Evolutionary conservation across 2,113 vertebrate genomes (phyloP).

Genomic region (Atherinomorus stipes): DNA sequence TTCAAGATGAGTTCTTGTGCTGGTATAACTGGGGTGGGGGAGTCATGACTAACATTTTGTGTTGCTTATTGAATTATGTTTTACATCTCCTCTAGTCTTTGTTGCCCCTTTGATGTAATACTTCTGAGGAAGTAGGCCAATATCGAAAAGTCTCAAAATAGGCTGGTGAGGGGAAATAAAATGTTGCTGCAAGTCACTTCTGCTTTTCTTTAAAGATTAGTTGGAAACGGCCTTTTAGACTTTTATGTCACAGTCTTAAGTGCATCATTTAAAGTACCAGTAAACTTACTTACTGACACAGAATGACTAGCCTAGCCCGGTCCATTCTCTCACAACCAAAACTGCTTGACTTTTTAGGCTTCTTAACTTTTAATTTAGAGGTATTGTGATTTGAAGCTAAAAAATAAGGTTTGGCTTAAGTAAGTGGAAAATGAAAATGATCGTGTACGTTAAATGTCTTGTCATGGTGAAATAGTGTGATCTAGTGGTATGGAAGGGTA

Average conservation of each 20-base stretch:
- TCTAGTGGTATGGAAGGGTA: conserved; percentile 44
- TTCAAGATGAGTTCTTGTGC: not conserved
- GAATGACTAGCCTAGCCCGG: too few species aligned
- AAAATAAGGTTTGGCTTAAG: not conserved
- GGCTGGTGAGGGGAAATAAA: too few species aligned
- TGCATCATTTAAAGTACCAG: too few species aligned
- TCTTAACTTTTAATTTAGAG: too few species aligned
- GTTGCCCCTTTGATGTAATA: not conserved
- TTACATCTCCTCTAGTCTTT: not conserved
- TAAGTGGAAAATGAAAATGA: not conserved
- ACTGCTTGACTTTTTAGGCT: not conserved
- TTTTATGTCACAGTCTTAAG: too few species aligned
- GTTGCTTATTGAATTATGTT: not conserved
- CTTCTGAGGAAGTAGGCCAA: too few species aligned
- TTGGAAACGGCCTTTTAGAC: too few species aligned
- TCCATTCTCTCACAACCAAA: not conserved
- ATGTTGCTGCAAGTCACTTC: not conserved
- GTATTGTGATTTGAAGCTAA: not conserved
- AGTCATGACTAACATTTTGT: not conserved
- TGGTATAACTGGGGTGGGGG: not conserved
- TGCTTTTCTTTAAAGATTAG: not conserved
- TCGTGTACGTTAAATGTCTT: not conserved
- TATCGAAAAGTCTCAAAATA: too few species aligned
- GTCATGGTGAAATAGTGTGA: conserved; percentile 30
- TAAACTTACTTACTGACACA: too few species aligned